Evolutionary conservation across 2,797 vertebrate species (phyloP).

Genomic region (Typhlichthys subterraneus): DNA sequence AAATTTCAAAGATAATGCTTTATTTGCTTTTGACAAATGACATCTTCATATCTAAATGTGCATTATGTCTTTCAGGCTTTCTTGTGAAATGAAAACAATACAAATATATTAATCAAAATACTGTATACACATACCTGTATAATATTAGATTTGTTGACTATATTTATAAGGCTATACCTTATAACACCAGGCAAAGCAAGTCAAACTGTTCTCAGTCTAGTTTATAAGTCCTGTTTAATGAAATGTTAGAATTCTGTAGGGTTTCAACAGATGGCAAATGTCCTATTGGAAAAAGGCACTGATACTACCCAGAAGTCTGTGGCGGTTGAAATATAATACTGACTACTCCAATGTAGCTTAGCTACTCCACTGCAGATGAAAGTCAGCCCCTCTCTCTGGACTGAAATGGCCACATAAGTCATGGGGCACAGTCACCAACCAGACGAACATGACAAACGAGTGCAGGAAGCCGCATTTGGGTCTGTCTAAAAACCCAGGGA

Average conservation of each 20-base stretch:
- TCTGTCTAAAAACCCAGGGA: slow-evolving; percentile 26
- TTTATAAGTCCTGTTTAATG: background rate
- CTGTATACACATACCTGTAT: background rate
- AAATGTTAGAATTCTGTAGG: slow-evolving; percentile 5
- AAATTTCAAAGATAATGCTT: slow-evolving; percentile 48
- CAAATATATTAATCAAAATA: too few relatives aligned
- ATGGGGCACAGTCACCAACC: slow-evolving; percentile 13
- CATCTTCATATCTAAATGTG: slow-evolving; percentile 14
- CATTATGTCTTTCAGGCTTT: slow-evolving; percentile 3
- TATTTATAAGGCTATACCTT: background rate
- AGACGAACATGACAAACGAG: slow-evolving; percentile 46
- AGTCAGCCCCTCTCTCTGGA: slow-evolving; percentile 18
- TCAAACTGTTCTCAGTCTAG: background rate
- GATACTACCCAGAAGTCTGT: slow-evolving; percentile 10
- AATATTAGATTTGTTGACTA: slow-evolving; percentile 1
- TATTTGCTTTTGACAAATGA: slow-evolving; percentile 35
- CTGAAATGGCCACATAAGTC: slow-evolving; percentile 25
- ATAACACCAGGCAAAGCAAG: background rate
- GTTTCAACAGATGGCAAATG: slow-evolving; percentile 26
- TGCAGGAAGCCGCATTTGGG: slow-evolving; percentile 40
- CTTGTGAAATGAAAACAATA: slow-evolving; percentile 14
- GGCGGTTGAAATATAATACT: slow-evolving; percentile 8
- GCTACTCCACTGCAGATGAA: slow-evolving; percentile 21
- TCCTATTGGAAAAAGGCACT: slow-evolving; percentile 19
- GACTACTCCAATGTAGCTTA: slow-evolving; percentile 8